Evolutionary conservation across 2,888 invertebrate genomes (phyloP).

Genomic region (Linnaemya vulpina): DNA sequence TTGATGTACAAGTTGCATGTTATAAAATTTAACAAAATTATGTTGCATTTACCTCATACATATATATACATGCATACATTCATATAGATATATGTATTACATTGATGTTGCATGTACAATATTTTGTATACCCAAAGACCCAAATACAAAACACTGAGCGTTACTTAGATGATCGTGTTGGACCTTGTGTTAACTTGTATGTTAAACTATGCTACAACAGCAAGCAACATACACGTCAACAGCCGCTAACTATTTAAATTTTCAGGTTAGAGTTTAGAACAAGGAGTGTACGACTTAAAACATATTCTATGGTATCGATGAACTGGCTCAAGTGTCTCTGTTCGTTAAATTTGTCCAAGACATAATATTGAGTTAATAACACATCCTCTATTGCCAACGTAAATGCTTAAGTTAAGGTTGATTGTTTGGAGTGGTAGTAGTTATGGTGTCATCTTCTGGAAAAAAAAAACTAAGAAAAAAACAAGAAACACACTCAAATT

Average conservation of each 20-base stretch:
- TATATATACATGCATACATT: conserved; percentile 1
- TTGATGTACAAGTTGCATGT: conserved; percentile 62
- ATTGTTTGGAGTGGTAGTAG: conserved; percentile 65
- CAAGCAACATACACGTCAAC: conserved; percentile 34
- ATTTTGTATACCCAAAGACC: conserved; percentile 21
- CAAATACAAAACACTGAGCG: conserved; percentile 28
- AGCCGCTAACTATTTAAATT: conserved; percentile 70
- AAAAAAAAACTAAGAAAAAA: conserved; percentile 38
- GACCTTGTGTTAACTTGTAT: conserved; percentile 71
- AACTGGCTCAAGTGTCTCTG: conserved; percentile 23
- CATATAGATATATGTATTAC: conserved; percentile 12
- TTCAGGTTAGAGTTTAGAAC: conserved; percentile 70
- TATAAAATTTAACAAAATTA: conserved; percentile 48
- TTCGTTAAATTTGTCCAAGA: conserved; percentile 61
- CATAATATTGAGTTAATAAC: conserved; percentile 48
- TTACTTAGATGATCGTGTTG: conserved; percentile 64
- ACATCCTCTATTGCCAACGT: conserved; percentile 49
- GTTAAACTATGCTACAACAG: conserved; percentile 64
- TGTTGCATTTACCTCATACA: conserved; percentile 23
- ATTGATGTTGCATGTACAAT: conserved; percentile 46
- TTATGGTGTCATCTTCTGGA: conserved; percentile 68
- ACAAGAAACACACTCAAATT: conserved; percentile 32
- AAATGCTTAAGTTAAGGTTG: conserved; percentile 57
- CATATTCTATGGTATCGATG: conserved; percentile 23
- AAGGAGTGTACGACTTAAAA: conserved; percentile 64